Conservation (phyloP, 2,113 vertebrate species). For the Chaenogobius annularis region DNA sequence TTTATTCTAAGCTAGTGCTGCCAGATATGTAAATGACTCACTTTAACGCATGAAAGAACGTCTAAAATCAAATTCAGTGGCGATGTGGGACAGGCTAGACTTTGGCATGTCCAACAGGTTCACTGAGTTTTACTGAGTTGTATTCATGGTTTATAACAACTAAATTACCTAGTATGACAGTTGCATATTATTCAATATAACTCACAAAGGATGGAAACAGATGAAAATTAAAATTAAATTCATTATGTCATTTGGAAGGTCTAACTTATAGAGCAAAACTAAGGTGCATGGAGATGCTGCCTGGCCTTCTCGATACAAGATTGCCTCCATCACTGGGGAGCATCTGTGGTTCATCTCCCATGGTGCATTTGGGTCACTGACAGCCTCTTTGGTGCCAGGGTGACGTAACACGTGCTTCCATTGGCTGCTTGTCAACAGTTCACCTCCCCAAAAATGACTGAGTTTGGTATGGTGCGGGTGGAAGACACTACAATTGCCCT, state of each 20-base stretch:
- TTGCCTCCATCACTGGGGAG: neutral
- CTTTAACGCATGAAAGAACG: neutral
- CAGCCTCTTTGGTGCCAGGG: conserved; percentile 61
- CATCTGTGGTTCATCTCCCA: conserved; percentile 44
- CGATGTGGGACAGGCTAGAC: neutral
- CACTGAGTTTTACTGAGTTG: neutral
- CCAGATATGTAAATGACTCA: conserved; percentile 34
- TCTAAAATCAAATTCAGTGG: conserved; percentile 3
- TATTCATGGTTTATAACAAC: neutral
- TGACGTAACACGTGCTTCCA: conserved; percentile 67
- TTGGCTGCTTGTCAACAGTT: conserved; percentile 54
- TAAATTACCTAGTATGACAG: neutral
- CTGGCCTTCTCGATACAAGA: neutral
- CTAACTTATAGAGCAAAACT: conserved; percentile 15
- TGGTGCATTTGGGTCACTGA: conserved; percentile 63
- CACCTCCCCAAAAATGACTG: conserved; percentile 58
- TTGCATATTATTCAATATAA: neutral
- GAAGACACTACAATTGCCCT: conserved; percentile 54
- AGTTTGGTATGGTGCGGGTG: conserved; percentile 49
- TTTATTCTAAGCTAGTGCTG: conserved; percentile 20
- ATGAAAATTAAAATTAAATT: neutral
- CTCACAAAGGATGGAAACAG: neutral
- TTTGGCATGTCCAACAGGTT: neutral
- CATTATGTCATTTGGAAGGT: conserved; percentile 3
- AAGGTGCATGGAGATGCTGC: conserved; percentile 12